A percentile compares a stretch with the other conserved stretches of the same genome.
Evolutionary conservation across 2,888 invertebrate species (phyloP).

Genomic region (Disparrhopalites patrizii): DNA sequence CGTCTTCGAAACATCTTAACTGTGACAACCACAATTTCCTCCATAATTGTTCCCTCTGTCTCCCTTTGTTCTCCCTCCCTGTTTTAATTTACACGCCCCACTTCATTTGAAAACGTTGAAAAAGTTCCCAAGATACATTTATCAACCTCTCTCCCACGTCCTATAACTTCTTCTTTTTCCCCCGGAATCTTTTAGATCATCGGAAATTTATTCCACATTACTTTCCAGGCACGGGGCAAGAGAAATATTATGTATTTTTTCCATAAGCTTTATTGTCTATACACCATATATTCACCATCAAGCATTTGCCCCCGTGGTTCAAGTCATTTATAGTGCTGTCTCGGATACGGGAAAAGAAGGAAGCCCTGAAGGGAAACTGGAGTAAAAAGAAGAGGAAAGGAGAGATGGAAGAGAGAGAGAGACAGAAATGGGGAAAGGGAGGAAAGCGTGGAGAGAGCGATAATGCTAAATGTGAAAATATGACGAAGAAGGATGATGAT

Average conservation of each 20-base stretch:
- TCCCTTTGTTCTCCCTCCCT: not conserved
- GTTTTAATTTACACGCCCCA: not conserved
- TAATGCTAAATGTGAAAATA: slow-evolving; percentile 1
- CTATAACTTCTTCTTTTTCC: too few relatives aligned
- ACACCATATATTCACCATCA: not conserved
- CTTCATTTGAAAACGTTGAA: not conserved
- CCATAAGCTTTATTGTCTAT: too few relatives aligned
- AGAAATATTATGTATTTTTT: too few relatives aligned
- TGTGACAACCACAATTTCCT: not conserved
- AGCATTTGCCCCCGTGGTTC: too few relatives aligned
- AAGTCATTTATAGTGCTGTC: too few relatives aligned
- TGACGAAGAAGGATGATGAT: not conserved
- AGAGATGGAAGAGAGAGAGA: not conserved
- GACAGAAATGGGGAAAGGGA: not conserved
- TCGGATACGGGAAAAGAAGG: not conserved
- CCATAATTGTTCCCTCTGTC: not conserved
- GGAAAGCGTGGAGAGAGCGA: not conserved
- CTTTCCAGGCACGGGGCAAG: not conserved
- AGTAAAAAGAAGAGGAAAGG: not conserved
- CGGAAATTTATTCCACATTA: not conserved
- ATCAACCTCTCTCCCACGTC: too few relatives aligned
- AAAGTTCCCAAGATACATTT: too few relatives aligned
- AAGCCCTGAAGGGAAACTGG: not conserved
- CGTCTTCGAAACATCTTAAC: too few relatives aligned
- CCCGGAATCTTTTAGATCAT: too few relatives aligned